Conservation (phyloP, 2,797 vertebrate species). For the Tragelaphus eurycerus region DNA sequence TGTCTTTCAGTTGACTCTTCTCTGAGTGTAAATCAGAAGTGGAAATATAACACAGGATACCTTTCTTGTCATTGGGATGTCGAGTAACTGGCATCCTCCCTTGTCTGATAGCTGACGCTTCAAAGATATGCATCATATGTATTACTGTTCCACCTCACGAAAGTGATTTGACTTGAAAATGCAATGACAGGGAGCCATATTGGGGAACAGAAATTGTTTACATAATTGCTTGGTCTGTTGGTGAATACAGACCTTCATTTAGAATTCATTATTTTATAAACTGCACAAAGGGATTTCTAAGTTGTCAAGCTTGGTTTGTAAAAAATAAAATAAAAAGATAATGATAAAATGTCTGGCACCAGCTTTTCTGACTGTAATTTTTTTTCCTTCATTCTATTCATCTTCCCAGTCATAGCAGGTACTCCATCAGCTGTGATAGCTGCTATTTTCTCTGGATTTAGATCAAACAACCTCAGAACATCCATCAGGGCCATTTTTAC, state of each 20-base stretch:
- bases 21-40: constrained; percentile 65
- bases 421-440: constrained; percentile 79
- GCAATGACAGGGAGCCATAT: constrained; percentile 61
- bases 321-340: constrained; percentile 82
- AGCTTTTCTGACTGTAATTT: constrained; percentile 81
- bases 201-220: constrained; percentile 69
- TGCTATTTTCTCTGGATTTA: constrained; percentile 80
- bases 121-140: neutral
- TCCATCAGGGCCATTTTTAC: constrained; percentile 79
- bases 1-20: constrained; percentile 70
- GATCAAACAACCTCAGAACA: constrained; percentile 80
- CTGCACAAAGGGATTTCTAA: constrained; percentile 76
- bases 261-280: constrained; percentile 78
- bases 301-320: constrained; percentile 77
- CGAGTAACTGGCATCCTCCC: constrained; percentile 42
- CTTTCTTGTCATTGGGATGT: constrained; percentile 57
- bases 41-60: constrained; percentile 45
- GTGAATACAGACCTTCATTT: constrained; percentile 71
- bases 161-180: constrained; percentile 67
- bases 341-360: constrained; percentile 80
- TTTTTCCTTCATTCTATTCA: constrained; percentile 78
- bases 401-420: constrained; percentile 78
- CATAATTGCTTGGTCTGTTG: constrained; percentile 72
- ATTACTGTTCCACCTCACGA: constrained; percentile 54
- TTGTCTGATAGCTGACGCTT: neutral